Conservation (phyloP, 2,888 invertebrate genomes). For the Drosophila meridiana region DNA sequence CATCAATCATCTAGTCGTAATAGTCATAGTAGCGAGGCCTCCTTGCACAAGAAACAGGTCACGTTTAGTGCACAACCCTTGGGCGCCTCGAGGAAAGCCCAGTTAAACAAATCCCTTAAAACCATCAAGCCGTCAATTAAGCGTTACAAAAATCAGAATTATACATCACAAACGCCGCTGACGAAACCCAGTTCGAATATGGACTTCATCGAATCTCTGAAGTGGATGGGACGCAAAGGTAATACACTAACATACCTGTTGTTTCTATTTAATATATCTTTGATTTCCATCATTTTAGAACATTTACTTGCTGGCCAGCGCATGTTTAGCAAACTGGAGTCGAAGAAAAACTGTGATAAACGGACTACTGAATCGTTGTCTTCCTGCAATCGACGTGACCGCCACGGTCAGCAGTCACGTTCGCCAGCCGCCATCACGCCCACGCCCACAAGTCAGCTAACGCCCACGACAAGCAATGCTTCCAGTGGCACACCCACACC, state of each 20-base stretch:
- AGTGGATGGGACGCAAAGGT: constrained; percentile 55
- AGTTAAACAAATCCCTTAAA: constrained; percentile 8
- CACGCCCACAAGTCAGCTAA: constrained; percentile 47
- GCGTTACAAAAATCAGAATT: constrained; percentile 25
- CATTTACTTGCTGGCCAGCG: constrained; percentile 62
- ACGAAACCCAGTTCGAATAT: constrained; percentile 36
- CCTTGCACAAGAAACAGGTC: constrained; percentile 62
- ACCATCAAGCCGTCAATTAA: constrained; percentile 62
- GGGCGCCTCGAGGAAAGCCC: constrained; percentile 30
- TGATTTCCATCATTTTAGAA: constrained; percentile 37
- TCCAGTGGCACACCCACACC: constrained; percentile 65
- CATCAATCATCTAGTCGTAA: constrained; percentile 71
- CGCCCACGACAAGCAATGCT: constrained; percentile 68
- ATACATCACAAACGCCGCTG: constrained; percentile 7
- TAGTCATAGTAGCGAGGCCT: constrained; percentile 59
- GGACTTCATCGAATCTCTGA: constrained; percentile 54
- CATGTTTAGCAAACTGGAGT: constrained; percentile 67
- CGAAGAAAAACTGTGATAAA: constrained; percentile 53
- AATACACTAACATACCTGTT: neutral
- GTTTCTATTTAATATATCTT: neutral
- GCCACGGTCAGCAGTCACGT: constrained; percentile 10
- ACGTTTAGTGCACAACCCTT: constrained; percentile 62
- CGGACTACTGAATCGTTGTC: constrained; percentile 30
- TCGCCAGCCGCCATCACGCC: neutral
- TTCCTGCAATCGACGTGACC: constrained; percentile 17